A percentile compares a stretch with the other conserved stretches of the same genome.
These are phyloP conservation scores for Hycleus cichorii DNA, from an alignment of 1,140 invertebrate species.

Conservation along the genomic window DNA sequence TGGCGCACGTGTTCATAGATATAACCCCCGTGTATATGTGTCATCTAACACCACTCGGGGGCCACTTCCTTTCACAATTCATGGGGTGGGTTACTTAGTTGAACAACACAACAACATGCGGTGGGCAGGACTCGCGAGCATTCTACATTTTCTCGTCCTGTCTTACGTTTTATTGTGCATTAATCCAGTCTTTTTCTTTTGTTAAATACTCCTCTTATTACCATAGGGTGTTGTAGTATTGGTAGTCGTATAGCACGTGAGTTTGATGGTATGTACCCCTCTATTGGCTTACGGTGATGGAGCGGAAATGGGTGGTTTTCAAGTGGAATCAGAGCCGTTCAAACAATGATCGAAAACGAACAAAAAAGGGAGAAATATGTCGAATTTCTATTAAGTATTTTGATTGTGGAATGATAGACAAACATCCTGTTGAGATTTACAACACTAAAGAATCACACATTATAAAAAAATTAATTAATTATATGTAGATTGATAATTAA, in stretches of 20 bases:
- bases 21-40: constrained; percentile 3
- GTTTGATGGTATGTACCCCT: constrained; percentile 6
- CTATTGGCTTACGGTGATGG: constrained; percentile 14
- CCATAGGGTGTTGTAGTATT: constrained; percentile 1
- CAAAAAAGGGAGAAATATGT: no score
- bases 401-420: not conserved
- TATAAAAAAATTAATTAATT: no score
- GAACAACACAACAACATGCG: no score
- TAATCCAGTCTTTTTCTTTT: no score
- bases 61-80: constrained; percentile 15
- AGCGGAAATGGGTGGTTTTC: constrained; percentile 19
- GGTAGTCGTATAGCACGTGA: no score
- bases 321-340: not conserved
- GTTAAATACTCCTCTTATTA: constrained; percentile 10
- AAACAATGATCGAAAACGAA: no score
- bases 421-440: constrained; percentile 4
- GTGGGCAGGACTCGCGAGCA: constrained; percentile 4
- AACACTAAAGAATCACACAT: no score
- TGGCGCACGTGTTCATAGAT: constrained; percentile 20
- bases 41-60: constrained; percentile 18
- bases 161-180: not conserved
- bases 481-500: no score
- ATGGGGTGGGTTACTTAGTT: not conserved
- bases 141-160: not conserved
- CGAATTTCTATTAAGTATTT: no score